Base-by-base conservation (phyloP, 2,888 invertebrate genomes). In the Elegia similella region DNA sequence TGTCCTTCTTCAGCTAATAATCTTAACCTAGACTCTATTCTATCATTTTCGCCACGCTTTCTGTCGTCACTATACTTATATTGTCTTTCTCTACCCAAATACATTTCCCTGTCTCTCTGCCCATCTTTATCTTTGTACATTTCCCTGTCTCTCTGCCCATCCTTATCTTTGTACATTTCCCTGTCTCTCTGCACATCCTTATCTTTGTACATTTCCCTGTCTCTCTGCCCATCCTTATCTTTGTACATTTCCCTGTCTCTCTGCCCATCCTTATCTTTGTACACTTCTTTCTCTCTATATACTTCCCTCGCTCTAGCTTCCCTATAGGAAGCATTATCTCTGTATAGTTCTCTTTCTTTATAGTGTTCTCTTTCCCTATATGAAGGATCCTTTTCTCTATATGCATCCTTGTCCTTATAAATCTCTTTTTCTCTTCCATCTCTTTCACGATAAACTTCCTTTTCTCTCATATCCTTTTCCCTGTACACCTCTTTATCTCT, bases 51-150 rank as follows among this genome's bases (percentile, higher is more conserved):
- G 48, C 75, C 59, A 30, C 84, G 80, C 72, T 87, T 91, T 52
- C 86, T 73, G 13, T 90, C 91, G 56, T 91, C 91, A 15, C 76
- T 38, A 76, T 84, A 86, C 69, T 89, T 88, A 67, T 82, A 85
- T 63, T 84, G 86, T 48, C 86, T 72, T 29, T 89, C 89, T 62
- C n/a, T n/a, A n/a, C n/a, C n/a, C n/a, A n/a, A n/a, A n/a, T n/a
- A n/a, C n/a, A n/a, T n/a, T n/a, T n/a, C n/a, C n/a, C n/a, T n/a
- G n/a, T n/a, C n/a, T n/a, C n/a, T n/a, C 88, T 78, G 59, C 67
- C 79, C 42, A 80, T n/a, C n/a, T n/a, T n/a, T n/a, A n/a, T n/a
- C n/a, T n/a, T n/a, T 58, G 72, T 88, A 88, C 61, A 77, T 67
- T 66, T 87, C 84, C 61, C 84, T 75, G 58, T 88, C 85, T 60